phyloP scores from a whole-genome alignment of 2,113 vertebrate species.

The Falcunculus frontatus region DNA sequence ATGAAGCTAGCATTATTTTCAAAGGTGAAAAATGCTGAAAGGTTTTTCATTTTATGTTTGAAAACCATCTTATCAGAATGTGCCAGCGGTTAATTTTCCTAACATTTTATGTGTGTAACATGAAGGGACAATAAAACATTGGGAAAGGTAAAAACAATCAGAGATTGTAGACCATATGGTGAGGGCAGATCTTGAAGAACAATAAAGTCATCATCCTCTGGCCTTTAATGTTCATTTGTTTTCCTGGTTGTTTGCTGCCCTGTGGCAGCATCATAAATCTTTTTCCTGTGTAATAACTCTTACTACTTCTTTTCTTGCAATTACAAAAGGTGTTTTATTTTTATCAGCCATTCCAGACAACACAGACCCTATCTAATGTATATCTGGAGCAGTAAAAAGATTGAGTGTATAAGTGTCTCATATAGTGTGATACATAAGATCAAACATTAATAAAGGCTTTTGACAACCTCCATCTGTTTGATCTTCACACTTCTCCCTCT shows the following conservation, averaged over 20 bases:
- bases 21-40: background rate
- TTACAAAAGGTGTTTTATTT: conserved; percentile 32
- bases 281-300: conserved; percentile 1
- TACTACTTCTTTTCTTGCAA: conserved; percentile 9
- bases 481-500: conserved; percentile 42
- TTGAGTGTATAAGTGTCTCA: background rate
- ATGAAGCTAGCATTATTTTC: background rate
- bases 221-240: conserved; percentile 41
- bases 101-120: conserved; percentile 1
- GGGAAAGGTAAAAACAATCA: conserved; percentile 24
- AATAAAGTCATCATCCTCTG: conserved; percentile 29
- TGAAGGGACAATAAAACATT: background rate
- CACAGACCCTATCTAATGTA: background rate
- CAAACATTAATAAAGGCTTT: conserved; percentile 55
- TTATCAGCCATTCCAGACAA: conserved; percentile 15
- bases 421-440: conserved; percentile 42
- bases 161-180: conserved; percentile 43
- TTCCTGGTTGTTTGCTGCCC: conserved; percentile 24
- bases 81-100: conserved; percentile 21
- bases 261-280: conserved; percentile 46
- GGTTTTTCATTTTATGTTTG: background rate
- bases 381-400: conserved; percentile 26
- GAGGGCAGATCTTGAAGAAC: conserved; percentile 27
- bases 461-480: conserved; percentile 57
- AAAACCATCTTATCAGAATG: background rate